A percentile compares a stretch with the other conserved stretches of the same genome.
phyloP scores from a whole-genome alignment of 2,888 invertebrate genomes.

The Ephialtes manifestator region DNA sequence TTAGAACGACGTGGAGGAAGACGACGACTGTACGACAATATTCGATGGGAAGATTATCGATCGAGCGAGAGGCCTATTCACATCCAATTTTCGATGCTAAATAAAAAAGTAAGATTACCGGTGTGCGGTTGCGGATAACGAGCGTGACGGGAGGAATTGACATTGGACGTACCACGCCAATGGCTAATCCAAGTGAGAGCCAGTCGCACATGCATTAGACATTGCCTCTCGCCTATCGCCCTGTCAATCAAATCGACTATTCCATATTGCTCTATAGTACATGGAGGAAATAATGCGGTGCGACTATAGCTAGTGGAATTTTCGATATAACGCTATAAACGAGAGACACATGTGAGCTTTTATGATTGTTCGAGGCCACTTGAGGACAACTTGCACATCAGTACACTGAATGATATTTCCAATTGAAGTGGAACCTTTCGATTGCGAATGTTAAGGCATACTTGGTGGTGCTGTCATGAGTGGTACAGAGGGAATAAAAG shows the following conservation, averaged over 20 bases:
- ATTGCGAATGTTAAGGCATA: neutral
- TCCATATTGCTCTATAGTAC: conserved; percentile 11
- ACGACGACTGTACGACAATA: neutral
- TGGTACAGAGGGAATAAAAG: too few species aligned
- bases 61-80: conserved; percentile 15
- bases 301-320: conserved; percentile 27
- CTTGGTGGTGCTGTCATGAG: neutral
- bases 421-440: neutral
- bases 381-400: neutral
- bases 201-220: conserved; percentile 49
- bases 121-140: conserved; percentile 27
- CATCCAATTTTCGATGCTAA: conserved; percentile 25
- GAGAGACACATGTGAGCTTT: conserved; percentile 24
- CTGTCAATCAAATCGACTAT: conserved; percentile 59
- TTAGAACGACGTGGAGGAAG: conserved; percentile 3
- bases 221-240: conserved; percentile 47
- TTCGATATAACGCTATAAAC: conserved; percentile 27
- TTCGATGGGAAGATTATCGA: conserved; percentile 31
- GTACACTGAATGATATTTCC: neutral
- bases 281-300: conserved; percentile 26
- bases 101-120: conserved; percentile 24
- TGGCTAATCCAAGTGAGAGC: conserved; percentile 57
- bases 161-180: conserved; percentile 57
- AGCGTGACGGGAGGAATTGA: conserved; percentile 52
- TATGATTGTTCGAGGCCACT: conserved; percentile 31